phyloP scores from a whole-genome alignment of 2,888 invertebrate genomes.

The Volucella inanis region DNA sequence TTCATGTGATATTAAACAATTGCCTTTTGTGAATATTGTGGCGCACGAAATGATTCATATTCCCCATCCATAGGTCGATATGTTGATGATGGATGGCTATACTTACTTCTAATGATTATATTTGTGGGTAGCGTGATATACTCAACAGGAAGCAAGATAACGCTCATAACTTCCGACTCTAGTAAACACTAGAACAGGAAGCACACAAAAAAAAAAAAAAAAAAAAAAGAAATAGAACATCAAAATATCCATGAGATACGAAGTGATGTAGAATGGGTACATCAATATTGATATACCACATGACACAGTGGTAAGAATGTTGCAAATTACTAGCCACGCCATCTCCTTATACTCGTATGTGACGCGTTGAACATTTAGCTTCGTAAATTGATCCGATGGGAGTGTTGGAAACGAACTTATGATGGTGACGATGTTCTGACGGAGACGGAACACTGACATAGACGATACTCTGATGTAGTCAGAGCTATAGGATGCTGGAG shows the following conservation, averaged over 20 bases:
- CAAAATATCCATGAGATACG: background rate
- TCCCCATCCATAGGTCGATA: conserved; percentile 19
- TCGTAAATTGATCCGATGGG: conserved; percentile 46
- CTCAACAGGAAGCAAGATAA: no score
- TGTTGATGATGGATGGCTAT: conserved; percentile 11
- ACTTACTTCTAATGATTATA: background rate
- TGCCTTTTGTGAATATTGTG: no score
- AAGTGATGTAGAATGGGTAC: no score
- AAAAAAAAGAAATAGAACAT: no score
- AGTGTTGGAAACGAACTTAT: conserved; percentile 43
- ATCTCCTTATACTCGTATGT: no score
- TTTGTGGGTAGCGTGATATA: no score
- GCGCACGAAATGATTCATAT: conserved; percentile 20
- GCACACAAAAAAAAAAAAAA: background rate
- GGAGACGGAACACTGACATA: background rate
- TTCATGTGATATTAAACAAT: no score
- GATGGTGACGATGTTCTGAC: conserved; percentile 3
- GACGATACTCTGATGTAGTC: background rate
- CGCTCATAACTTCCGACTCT: conserved; percentile 14
- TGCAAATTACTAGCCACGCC: conserved; percentile 12
- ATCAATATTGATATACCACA: background rate
- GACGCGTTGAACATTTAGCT: conserved; percentile 23
- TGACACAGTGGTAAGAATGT: background rate
- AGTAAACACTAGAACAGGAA: conserved; percentile 29
- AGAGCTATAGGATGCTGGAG: background rate